Percentiles rank a stretch among this genome's conserved stretches.
phyloP scores from a whole-genome alignment of 2,888 invertebrate species.

The Argynnis bischoffii region DNA sequence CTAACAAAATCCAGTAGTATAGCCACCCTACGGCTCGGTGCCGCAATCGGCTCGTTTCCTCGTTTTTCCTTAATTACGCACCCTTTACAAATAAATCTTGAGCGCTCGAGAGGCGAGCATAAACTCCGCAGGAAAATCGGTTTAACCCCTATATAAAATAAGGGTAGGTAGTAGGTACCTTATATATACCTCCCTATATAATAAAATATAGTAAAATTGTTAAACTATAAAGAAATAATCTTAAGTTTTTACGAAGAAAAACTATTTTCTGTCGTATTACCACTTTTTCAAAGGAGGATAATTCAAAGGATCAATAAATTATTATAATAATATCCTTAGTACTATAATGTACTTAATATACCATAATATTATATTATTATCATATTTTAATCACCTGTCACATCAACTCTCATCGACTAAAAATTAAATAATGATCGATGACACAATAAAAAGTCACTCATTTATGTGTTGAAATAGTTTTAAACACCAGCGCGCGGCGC shows the following conservation, averaged over 20 bases:
- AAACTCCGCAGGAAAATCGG: not conserved
- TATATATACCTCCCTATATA: no score
- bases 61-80: conserved; percentile 36
- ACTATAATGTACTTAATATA: no score
- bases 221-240: no score
- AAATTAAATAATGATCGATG: conserved; percentile 16
- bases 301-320: no score
- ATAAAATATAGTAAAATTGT: no score
- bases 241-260: no score
- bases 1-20: not conserved
- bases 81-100: conserved; percentile 39
- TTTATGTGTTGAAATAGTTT: conserved; percentile 22
- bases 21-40: conserved; percentile 4
- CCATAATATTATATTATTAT: not conserved
- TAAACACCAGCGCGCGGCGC: conserved; percentile 1
- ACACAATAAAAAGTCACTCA: conserved; percentile 10
- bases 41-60: conserved; percentile 24
- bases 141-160: not conserved
- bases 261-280: no score
- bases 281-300: no score
- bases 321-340: no score
- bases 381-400: conserved; percentile 3
- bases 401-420: conserved; percentile 1
- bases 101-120: conserved; percentile 16
- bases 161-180: not conserved